Percentiles rank a stretch among this genome's conserved stretches.
These are phyloP conservation scores for Conistra vaccinii DNA, from an alignment of 2,888 invertebrate species.

Conservation along the genomic window DNA sequence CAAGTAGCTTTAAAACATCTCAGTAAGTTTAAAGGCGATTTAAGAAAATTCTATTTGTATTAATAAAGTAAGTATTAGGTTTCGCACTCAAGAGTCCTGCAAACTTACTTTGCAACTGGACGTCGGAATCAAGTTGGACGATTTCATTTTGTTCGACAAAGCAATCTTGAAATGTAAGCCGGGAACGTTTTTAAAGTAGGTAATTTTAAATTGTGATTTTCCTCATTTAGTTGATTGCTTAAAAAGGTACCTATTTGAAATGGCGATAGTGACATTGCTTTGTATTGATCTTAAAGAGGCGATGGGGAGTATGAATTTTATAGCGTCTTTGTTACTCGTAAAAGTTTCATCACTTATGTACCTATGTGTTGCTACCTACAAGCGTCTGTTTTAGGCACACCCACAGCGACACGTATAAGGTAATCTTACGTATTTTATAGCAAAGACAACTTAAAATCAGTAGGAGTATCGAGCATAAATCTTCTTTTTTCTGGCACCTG, in stretches of 20 bases:
- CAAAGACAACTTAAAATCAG: neutral
- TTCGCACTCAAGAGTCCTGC: slow-evolving; percentile 17
- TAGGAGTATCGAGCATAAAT: too few species aligned
- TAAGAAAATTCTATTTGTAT: slow-evolving; percentile 9
- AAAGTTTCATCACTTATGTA: slow-evolving; percentile 2
- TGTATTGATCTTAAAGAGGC: neutral
- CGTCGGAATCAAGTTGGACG: slow-evolving; percentile 3
- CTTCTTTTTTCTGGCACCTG: too few species aligned
- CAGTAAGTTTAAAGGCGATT: neutral
- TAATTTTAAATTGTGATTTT: slow-evolving; percentile 11
- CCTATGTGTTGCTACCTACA: too few species aligned
- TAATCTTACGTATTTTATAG: neutral
- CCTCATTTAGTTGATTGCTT: slow-evolving; percentile 34
- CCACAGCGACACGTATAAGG: neutral
- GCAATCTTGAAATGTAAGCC: slow-evolving; percentile 18
- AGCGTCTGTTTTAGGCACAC: neutral
- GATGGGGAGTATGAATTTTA: neutral
- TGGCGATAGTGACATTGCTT: neutral
- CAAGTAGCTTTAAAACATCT: neutral
- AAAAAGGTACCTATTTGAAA: neutral
- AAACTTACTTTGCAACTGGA: slow-evolving; percentile 10
- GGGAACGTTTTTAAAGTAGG: neutral
- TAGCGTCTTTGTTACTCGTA: slow-evolving; percentile 3
- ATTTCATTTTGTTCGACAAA: slow-evolving; percentile 21
- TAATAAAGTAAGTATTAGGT: slow-evolving; percentile 18